Evolutionary conservation across 2,888 invertebrate species (phyloP), one percentile per base, ranked within the genome.

Genomic region (Eupithecia subfuscata): DNA sequence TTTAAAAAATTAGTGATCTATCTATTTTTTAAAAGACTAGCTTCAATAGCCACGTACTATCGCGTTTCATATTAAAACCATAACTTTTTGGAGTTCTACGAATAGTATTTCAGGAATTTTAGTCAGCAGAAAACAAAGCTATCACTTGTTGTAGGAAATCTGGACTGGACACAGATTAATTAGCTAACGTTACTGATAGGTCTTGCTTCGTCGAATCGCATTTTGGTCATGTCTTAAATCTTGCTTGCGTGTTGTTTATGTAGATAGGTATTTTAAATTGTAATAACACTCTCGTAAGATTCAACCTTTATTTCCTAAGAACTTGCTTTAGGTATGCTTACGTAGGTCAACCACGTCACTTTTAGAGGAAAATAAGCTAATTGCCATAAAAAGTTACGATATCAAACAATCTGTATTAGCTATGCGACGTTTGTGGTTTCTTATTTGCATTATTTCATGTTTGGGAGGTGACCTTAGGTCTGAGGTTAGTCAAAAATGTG

Each of bases 221-320:
- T 72, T 71, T 72, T 67, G 34, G 71, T 25, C 64, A 6, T n/a
- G 64, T 34, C 30, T 64, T 18, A 48, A 48, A 48, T 48, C n/a
- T n/a, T n/a, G n/a, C 52, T 52, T 52, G n/a, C 37, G 37, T 37
- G 2, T 37, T 37, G 37, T 37, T 37, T 9, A 9, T 2, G n/a
- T 18, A 11, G 4, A 37, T 65, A 11, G 4, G n/a, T 65, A 37
- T 40, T 18, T 65, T n/a, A 40, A 37, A 37, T 37, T 37, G 37
- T 65, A 11, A 8, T n/a, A 65, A 40, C 9, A 37, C n/a, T 3
- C 3, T 40, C 18, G 22, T 67, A 67, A 67, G 37, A 40, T 67
- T 67, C 37, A 37, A 64, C 30, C 34, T 37, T 40, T 60, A 25
- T 60, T 60, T 60, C 60, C 25, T 60, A 60, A 56, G 22, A 56